Percentiles rank a stretch among this genome's conserved stretches.
Evolutionary conservation across 2,113 vertebrate species (phyloP).

Genomic region (Perca fluviatilis): DNA sequence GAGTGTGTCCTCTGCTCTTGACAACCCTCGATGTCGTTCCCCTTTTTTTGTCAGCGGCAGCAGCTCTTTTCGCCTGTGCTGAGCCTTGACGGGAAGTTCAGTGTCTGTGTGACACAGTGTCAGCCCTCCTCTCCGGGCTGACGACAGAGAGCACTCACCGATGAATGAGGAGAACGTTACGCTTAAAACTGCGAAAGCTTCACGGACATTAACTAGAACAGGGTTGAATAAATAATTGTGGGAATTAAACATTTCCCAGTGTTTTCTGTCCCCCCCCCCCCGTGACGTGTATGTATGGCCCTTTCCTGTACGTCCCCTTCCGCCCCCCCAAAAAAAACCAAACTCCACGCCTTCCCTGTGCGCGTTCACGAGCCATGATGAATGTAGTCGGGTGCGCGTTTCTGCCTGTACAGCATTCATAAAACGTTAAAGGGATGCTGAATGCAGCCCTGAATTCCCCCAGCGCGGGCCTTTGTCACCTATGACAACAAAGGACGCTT

Average conservation of each 20-base stretch:
- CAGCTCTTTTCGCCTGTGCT: conserved; percentile 59
- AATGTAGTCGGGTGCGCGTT: conserved; percentile 59
- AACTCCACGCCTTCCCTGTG: conserved; percentile 68
- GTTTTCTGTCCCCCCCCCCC: conserved; percentile 51
- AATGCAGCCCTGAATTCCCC: conserved; percentile 41
- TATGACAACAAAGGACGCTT: conserved; percentile 63
- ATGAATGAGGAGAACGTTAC: conserved; percentile 42
- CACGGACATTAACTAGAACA: conserved; percentile 30
- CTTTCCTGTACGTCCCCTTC: conserved; percentile 82
- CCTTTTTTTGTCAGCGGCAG: conserved; percentile 47
- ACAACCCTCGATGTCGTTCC: conserved; percentile 66
- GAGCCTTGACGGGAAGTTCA: conserved; percentile 80
- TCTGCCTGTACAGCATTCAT: conserved; percentile 42
- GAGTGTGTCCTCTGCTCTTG: conserved; percentile 56
- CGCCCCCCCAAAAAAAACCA: conserved; percentile 47
- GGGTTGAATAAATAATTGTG: conserved; percentile 69
- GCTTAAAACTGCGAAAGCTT: conserved; percentile 31
- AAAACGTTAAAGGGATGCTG: conserved; percentile 41
- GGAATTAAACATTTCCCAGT: conserved; percentile 75
- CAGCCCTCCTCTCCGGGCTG: conserved; percentile 52
- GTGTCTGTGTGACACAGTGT: conserved; percentile 65
- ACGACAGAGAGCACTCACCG: conserved; percentile 35
- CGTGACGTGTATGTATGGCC: conserved; percentile 78
- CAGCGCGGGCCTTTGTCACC: conserved; percentile 33
- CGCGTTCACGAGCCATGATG: conserved; percentile 51